Conservation (phyloP, 2,797 vertebrate genomes). For the Zalophus californianus region DNA sequence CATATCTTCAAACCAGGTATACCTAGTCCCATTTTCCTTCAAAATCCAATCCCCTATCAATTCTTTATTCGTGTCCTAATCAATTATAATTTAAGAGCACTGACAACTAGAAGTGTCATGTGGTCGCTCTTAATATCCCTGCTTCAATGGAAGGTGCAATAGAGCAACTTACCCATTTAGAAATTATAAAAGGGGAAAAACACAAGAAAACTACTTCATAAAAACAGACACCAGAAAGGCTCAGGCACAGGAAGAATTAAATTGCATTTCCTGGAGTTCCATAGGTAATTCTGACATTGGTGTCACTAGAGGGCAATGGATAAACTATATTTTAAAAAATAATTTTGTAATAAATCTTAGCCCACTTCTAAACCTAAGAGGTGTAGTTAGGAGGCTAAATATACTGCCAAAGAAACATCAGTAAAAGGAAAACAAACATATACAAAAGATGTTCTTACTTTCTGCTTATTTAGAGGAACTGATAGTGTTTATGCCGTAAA, state of each 20-base stretch:
- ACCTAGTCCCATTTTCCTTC: conserved; percentile 56
- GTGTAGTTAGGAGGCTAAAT: conserved; percentile 83
- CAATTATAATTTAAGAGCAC: conserved; percentile 71
- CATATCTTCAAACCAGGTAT: conserved; percentile 72
- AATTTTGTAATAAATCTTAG: conserved; percentile 71
- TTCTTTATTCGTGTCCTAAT: conserved; percentile 68
- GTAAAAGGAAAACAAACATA: conserved; percentile 80
- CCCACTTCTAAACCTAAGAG: conserved; percentile 76
- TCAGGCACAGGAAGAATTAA: conserved; percentile 45
- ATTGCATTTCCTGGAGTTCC: conserved; percentile 51
- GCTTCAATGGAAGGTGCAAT: conserved; percentile 23
- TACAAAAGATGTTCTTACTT: conserved; percentile 78
- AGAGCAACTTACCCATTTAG: conserved; percentile 55
- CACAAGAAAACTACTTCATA: conserved; percentile 51
- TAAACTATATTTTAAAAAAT: conserved; percentile 68
- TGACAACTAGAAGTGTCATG: conserved; percentile 57
- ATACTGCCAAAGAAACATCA: conserved; percentile 86
- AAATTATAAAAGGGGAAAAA: conserved; percentile 53
- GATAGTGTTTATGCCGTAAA: conserved; percentile 72
- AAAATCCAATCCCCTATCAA: conserved; percentile 65
- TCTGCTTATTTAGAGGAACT: conserved; percentile 80
- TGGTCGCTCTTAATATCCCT: neutral
- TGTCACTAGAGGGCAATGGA: conserved; percentile 63
- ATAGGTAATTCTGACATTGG: conserved; percentile 63
- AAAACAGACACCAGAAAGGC: conserved; percentile 55